Base-by-base conservation (phyloP, 2,888 invertebrate species). In the Chorisops tibialis region DNA sequence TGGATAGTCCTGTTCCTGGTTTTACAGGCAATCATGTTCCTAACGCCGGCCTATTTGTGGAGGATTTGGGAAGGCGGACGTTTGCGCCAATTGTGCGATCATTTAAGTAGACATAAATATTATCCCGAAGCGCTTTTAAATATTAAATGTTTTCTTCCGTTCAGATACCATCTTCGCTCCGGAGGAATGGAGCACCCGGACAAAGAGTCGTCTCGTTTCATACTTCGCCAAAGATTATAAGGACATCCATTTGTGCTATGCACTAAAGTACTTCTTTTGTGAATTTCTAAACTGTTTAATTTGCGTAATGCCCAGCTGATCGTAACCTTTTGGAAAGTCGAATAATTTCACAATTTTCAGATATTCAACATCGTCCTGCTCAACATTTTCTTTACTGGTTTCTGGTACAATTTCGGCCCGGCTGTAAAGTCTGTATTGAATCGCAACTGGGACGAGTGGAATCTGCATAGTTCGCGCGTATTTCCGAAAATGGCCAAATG, bases 401-500 rank as follows among this genome's bases (percentile, higher is more conserved):
- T 75, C 47, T 77, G 77, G 76, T 62, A 70, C 0, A 74, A 71
- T 37, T 77, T 75, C 39, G 62, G 71, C 3, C 63, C 70, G 30
- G 77, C 75, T 1, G 49, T 77, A n/a, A 66, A 65, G 0, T 67
- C 70, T 12, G 70, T 77, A n/a, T 70, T 72, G 3, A 47, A 52
- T 2, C 74, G 75, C 43, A 65, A 76, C 54, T 75, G 74, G 74
- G 65, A 70, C 3, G 18, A 61, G 35, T 77, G 77, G 77, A 75
- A 75, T 65, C 68, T 69, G n/a, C 68, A 73, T 35, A 73, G 73
- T 2, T 75, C 75, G 2, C 70, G 69, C 24, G 70, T 77, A 4
- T 77, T 77, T 54, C 77, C 77, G 2, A 77, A 89, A 85, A 86
- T 93, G 56, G 92, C 93, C n/a, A 94, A 93, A 77, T 94, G 94